Evolutionary conservation across 2,888 invertebrate genomes (phyloP), one percentile per base, ranked within the genome.

Genomic region (Apamea crenata): DNA sequence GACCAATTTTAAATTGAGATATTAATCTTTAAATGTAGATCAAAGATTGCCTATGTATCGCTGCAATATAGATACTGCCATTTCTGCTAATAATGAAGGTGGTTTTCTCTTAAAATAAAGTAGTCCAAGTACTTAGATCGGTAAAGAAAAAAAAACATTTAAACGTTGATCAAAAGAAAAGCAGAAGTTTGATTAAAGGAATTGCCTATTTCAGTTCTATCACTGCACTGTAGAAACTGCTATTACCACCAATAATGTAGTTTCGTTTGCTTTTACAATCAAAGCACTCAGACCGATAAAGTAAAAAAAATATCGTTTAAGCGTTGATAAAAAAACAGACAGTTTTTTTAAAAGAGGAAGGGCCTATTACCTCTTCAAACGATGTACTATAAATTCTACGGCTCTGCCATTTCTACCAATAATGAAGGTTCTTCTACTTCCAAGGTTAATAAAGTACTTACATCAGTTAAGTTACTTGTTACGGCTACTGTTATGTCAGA

Each of bases 401-500:
- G 47, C 29, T n/a, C 56, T 6, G 21, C 29, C 21, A 40, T 71
- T 81, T 74, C 21, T 16, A 77, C n/a, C 36, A 71, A 81, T 53
- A 70, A 77, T 67, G 40, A 77, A 71, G 78, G 68, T 63, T 56
- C 44, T 47, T 53, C n/a, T n/a, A n/a, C 29, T 74, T 36, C 66
- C 77, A 84, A 82, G 79, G 82, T 78, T 78, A 74, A 74, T 82
- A 80, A 77, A 81, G 69, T 81, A 69, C 72, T 85, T 56, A 78
- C 74, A 77, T 77, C 82, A 78, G 81, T 74, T 76, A 77, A 74
- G 74, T 50, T 82, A 47, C 69, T 83, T 67, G 84, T 86, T 84
- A 77, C 76, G 75, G 84, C 80, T 72, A 77, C 78, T 78, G 83
- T 86, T 89, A 87, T 87, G 84, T 86, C 82, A 86, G 82, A 63